A percentile compares a stretch with the other conserved stretches of the same genome.
These are phyloP conservation scores for Drosophila athabasca DNA, from an alignment of 1,140 invertebrate genomes.

Conservation along the genomic window DNA sequence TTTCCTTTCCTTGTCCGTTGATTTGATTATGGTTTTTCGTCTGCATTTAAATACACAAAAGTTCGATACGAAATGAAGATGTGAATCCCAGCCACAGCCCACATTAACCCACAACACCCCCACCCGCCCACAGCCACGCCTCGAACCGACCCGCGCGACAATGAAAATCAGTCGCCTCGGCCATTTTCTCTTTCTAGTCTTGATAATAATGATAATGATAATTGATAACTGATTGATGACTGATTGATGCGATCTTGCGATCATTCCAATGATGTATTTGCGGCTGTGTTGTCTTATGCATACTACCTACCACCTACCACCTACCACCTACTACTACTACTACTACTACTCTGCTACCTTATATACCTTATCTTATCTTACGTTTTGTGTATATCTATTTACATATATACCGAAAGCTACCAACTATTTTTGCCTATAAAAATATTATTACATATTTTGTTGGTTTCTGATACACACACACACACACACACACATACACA, in stretches of 20 bases:
- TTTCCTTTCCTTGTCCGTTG: conserved; percentile 18
- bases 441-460: conserved; percentile 1
- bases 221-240: conserved; percentile 33
- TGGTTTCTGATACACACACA: too few relatives aligned
- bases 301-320: conserved; percentile 37
- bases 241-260: conserved; percentile 45
- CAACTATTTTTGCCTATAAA: conserved; percentile 56
- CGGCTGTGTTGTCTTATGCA: conserved; percentile 81
- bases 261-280: conserved; percentile 53
- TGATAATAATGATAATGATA: conserved; percentile 63
- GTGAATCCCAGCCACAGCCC: conserved; percentile 13
- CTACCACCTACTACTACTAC: not conserved
- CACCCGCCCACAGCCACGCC: too few relatives aligned
- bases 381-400: conserved; percentile 38
- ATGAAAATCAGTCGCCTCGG: conserved; percentile 43
- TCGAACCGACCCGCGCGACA: conserved; percentile 36
- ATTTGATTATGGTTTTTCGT: conserved; percentile 37
- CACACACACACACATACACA: not conserved
- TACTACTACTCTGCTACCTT: conserved; percentile 59
- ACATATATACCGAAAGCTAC: conserved; percentile 28
- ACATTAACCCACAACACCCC: too few relatives aligned
- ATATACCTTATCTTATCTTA: not conserved
- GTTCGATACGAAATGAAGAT: conserved; percentile 38
- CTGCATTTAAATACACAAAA: conserved; percentile 45
- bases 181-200: conserved; percentile 69